Conservation (phyloP, 2,888 invertebrate species). For the Protonemura montana region DNA sequence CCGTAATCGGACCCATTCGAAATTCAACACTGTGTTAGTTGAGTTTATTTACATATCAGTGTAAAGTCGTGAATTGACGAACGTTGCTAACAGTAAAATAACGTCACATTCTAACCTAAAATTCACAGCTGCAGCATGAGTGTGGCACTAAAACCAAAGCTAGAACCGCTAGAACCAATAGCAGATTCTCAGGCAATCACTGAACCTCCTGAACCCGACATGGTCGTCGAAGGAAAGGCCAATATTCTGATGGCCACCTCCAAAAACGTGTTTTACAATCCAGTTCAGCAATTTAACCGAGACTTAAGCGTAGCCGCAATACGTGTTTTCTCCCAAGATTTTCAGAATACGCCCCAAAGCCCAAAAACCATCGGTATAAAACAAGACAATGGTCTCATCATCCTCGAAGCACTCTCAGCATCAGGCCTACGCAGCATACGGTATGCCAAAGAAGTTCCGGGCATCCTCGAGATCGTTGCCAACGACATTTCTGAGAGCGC, state of each 20-base stretch:
- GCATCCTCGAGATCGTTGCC: slow-evolving; percentile 82
- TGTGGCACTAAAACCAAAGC: too few relatives aligned
- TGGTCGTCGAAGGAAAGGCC: slow-evolving; percentile 80
- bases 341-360: slow-evolving; percentile 52
- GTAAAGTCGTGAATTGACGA: too few relatives aligned
- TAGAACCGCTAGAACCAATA: too few relatives aligned
- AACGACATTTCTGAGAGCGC: slow-evolving; percentile 90
- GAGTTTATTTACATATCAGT: too few relatives aligned
- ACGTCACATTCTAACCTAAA: neutral
- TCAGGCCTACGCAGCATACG: slow-evolving; percentile 89
- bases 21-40: too few relatives aligned
- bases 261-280: slow-evolving; percentile 94
- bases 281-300: slow-evolving; percentile 97
- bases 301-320: slow-evolving; percentile 84
- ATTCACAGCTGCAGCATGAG: neutral
- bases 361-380: slow-evolving; percentile 16
- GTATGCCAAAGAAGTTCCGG: slow-evolving; percentile 92
- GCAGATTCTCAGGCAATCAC: neutral
- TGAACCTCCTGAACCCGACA: neutral
- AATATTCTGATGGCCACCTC: slow-evolving; percentile 70
- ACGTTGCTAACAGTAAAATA: neutral
- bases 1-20: too few relatives aligned
- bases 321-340: slow-evolving; percentile 69
- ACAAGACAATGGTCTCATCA: slow-evolving; percentile 66
- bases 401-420: slow-evolving; percentile 94